Conservation (phyloP, 2,113 vertebrate species). For the Phylloscopus whistleri region DNA sequence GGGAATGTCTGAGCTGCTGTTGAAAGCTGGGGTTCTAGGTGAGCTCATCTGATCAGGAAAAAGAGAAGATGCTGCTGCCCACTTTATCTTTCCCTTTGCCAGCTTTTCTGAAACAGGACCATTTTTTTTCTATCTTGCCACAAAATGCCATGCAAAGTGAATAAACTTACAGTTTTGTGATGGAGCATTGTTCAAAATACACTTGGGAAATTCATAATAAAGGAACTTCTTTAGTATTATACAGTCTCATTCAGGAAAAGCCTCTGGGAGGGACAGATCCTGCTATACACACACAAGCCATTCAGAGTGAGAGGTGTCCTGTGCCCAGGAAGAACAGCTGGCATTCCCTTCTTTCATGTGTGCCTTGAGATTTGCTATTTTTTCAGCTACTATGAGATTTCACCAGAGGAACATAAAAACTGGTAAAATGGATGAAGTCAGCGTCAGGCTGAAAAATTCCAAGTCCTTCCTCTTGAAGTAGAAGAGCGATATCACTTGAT, state of each 20-base stretch:
- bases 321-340: neutral
- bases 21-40: neutral
- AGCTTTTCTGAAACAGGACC: neutral
- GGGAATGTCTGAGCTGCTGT: neutral
- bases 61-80: neutral
- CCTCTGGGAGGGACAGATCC: neutral
- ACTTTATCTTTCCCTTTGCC: neutral
- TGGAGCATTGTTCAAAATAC: neutral
- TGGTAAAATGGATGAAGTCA: neutral
- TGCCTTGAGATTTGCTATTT: neutral
- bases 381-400: neutral
- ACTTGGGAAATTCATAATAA: neutral
- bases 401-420: neutral
- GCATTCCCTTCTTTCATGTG: neutral
- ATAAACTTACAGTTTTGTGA: neutral
- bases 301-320: accelerated
- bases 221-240: neutral
- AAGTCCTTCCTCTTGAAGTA: neutral
- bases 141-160: neutral
- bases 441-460: neutral
- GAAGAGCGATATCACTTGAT: neutral
- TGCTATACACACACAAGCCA: too few relatives aligned
- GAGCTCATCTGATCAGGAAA: neutral
- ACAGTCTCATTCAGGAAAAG: neutral
- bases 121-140: neutral